Evolutionary conservation across 2,888 invertebrate species (phyloP), one percentile per base, ranked within the genome.

Genomic region (Dynastes tityus): DNA sequence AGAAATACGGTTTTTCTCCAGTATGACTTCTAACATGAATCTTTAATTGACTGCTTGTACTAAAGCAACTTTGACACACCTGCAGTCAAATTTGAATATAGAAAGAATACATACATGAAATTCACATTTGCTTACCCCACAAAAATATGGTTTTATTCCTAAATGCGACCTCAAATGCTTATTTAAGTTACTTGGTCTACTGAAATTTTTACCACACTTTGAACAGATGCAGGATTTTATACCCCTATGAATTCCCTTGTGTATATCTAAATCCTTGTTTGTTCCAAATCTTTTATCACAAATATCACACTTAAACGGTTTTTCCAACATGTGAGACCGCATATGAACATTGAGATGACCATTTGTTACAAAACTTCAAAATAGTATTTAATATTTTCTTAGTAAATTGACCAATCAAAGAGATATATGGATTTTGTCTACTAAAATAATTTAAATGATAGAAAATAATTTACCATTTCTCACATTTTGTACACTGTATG

Each of bases 21-120:
- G 68, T 68, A 27, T 68, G 68, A 22, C 51, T 51, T 27, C 51
- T 27, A 5, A 68, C 5, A 32, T 68, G 68, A 27, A 51, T 51
- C 51, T 68, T 68, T 27, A 68, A 8, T 51, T 68, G 68, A 68
- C 68, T 68, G 22, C 68, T 68, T 51, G 68, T 68, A 51, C 68
- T 51, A 29, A 68, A 68, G 51, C 29, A 68, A 51, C 68, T 22
- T 51, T 49, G 27, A n/a, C 68, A 68, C 51, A 68, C 68, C 68
- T 68, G 27, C 13, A 68, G 13, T 22, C 29, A 68, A 29, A 29
- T 11, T 49, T 49, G 2, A 1, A 68, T 9, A 16, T 11, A 16
- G n/a, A 5, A 16, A 68, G 16, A 22, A 51, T 27, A 49, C 0
- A 3, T 68, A 27, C 13, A 6, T n/a, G 2, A 51, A 13, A 27